Base-by-base conservation (phyloP, 2,888 invertebrate species). In the Orchesella flavescens region DNA sequence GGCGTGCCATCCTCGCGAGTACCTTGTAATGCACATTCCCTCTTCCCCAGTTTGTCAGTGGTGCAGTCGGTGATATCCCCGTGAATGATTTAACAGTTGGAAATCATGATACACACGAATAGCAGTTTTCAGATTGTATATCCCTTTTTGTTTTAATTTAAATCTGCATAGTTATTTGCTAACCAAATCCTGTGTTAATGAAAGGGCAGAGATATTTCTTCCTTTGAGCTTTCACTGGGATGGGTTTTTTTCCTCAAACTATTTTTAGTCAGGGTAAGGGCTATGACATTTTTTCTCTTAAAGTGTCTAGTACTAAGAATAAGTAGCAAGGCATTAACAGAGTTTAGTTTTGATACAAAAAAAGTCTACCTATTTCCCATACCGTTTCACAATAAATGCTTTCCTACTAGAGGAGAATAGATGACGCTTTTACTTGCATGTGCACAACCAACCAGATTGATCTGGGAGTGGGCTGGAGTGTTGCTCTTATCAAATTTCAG, bases 401-500 rank as follows among this genome's bases (percentile, higher is more conserved):
- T 34, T 34, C 34, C 34, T 34, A 34, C 34, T 21, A 68, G 65
- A 53, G 34, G 53, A 19, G 75, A 65, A 63, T 24, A 68, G 69
- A 69, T 69, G 61, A 82, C 76, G 71, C 17, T 83, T 71, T 77
- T 83, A 61, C 83, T 66, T 66, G 34, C 63, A 72, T 66, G 59
- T 19, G 23, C 59, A 55, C 69, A 77, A 59, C 83, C 83, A 83
- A 83, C 83, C 83, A 83, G 72, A 49, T 82, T 82, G 75, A 76
- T 82, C 82, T 83, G 83, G 83, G 83, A 83, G 83, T 76, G 76
- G 83, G 75, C 71, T 76, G 63, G 76, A 81, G 75, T 63, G 75
- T 63, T 75, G 61, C 71, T 49, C 75, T 82, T 75, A 82, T 82
- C 82, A 76, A 82, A 75, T 82, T 82, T 82, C 82, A 82, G 73